phyloP scores from a whole-genome alignment of 2,888 invertebrate species.

The Pseudeuparius sepicola region DNA sequence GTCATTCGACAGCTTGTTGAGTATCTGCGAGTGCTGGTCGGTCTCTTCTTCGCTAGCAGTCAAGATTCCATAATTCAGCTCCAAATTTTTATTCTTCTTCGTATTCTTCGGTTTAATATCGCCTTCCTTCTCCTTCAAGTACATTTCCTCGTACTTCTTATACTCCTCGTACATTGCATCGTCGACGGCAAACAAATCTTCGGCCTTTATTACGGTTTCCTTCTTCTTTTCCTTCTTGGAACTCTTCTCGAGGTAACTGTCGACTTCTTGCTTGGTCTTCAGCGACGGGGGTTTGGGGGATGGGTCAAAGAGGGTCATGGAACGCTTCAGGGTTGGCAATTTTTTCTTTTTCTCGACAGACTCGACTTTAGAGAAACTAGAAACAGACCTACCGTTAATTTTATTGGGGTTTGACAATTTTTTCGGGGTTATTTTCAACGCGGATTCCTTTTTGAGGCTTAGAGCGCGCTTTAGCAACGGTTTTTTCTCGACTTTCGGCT shows the following conservation, averaged over 20 bases:
- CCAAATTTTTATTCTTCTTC: constrained; percentile 23
- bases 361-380: constrained; percentile 17
- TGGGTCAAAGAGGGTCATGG: constrained; percentile 43
- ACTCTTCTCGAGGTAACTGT: constrained; percentile 36
- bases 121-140: constrained; percentile 34
- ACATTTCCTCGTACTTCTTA: constrained; percentile 37
- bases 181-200: constrained; percentile 35
- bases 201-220: too few species aligned
- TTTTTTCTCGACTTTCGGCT: constrained; percentile 19
- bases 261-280: constrained; percentile 36
- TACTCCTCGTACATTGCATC: constrained; percentile 38
- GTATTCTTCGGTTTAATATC: constrained; percentile 29
- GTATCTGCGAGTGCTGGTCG: constrained; percentile 29
- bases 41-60: constrained; percentile 34
- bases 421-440: constrained; percentile 7
- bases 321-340: constrained; percentile 46
- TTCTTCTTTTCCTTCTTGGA: too few species aligned
- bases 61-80: constrained; percentile 22
- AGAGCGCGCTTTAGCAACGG: constrained; percentile 21
- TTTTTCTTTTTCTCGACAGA: constrained; percentile 21
- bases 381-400: constrained; percentile 17
- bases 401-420: constrained; percentile 16
- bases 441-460: constrained; percentile 12
- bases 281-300: constrained; percentile 30
- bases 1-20: constrained; percentile 47